Percentiles rank a stretch among this genome's conserved stretches.
These are phyloP conservation scores for Otolemur crassicaudatus DNA, from an alignment of 2,797 vertebrate genomes.

Conservation along the genomic window DNA sequence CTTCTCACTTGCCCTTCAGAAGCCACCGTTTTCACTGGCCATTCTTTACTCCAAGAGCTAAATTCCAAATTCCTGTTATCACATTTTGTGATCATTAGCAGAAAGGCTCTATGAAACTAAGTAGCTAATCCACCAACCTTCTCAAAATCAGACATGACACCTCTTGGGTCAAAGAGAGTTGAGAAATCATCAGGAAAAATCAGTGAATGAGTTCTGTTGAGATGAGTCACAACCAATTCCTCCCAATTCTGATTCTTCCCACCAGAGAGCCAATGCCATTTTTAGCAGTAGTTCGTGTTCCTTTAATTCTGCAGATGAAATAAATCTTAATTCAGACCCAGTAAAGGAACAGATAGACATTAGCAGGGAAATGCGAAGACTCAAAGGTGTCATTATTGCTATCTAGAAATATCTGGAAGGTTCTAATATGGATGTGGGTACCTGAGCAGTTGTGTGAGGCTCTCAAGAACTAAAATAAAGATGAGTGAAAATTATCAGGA, in stretches of 20 bases:
- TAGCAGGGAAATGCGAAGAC: not conserved
- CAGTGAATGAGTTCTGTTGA: not conserved
- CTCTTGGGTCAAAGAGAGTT: not conserved
- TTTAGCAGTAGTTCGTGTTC: not conserved
- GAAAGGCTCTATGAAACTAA: not conserved
- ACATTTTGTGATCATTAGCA: not conserved
- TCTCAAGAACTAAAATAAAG: not conserved
- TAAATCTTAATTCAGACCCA: conserved; percentile 12
- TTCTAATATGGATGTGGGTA: not conserved
- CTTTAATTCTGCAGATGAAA: not conserved
- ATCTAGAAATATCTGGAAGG: not conserved
- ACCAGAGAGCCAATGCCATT: not conserved
- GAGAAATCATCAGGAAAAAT: conserved; percentile 29
- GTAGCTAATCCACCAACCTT: not conserved
- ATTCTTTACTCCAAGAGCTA: not conserved
- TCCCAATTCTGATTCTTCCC: not conserved
- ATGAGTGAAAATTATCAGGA: not conserved
- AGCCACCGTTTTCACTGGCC: not conserved
- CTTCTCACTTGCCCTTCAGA: not conserved
- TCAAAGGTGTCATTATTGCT: not conserved
- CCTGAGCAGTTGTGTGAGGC: not conserved
- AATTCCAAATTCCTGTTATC: not conserved
- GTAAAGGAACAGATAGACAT: not conserved
- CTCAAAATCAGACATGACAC: not conserved
- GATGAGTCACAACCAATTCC: not conserved